These are phyloP conservation scores for Gallinago nigripennis DNA, from an alignment of 2,797 vertebrate species.

Conservation along the genomic window DNA sequence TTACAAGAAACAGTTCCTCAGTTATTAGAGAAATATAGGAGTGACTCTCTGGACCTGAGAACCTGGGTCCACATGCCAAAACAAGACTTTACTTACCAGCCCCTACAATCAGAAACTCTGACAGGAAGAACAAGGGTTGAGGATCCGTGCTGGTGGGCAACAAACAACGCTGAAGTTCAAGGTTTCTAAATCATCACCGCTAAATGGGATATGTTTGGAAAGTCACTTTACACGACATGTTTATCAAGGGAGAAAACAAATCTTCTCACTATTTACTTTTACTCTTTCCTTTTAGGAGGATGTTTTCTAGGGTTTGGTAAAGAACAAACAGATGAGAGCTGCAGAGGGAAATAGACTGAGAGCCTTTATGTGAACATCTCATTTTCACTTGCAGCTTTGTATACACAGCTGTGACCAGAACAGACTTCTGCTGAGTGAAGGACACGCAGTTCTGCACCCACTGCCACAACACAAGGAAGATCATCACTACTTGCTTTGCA, in stretches of 20 bases:
- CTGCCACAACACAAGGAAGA: neutral
- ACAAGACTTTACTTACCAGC: neutral
- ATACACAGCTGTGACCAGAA: constrained; percentile 71
- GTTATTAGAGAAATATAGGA: neutral
- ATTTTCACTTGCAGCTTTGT: constrained; percentile 59
- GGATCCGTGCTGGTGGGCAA: neutral
- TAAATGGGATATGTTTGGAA: constrained; percentile 62
- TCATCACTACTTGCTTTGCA: neutral
- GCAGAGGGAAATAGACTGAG: constrained; percentile 50
- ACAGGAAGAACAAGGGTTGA: neutral
- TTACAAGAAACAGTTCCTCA: neutral
- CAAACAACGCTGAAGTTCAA: neutral
- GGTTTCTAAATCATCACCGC: constrained; percentile 51
- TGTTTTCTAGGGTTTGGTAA: constrained; percentile 70
- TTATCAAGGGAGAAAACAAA: constrained; percentile 67
- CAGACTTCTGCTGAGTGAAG: constrained; percentile 11
- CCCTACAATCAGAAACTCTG: neutral
- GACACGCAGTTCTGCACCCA: neutral
- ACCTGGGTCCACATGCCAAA: neutral
- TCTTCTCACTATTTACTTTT: constrained; percentile 73
- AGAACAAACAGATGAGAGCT: constrained; percentile 72
- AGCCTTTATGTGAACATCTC: constrained; percentile 50
- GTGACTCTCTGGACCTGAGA: neutral
- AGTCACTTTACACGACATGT: constrained; percentile 71
- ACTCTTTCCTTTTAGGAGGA: constrained; percentile 43